These are phyloP conservation scores for Glaucidium brasilianum DNA, from an alignment of 2,113 vertebrate genomes.

Conservation along the genomic window DNA sequence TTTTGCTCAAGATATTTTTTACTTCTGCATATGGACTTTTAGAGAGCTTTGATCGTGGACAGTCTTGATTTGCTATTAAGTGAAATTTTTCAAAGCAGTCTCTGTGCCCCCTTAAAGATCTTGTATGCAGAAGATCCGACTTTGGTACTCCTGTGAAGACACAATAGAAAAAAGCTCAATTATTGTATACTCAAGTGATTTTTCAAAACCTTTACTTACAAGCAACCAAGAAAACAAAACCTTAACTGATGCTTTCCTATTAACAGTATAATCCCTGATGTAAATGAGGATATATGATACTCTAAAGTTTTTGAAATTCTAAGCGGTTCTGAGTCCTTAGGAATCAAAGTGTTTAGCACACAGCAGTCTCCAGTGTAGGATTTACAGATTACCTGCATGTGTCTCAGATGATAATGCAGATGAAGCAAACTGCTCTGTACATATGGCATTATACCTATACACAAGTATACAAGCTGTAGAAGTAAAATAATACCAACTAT, in stretches of 20 bases:
- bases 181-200: not conserved
- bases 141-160: constrained; percentile 74
- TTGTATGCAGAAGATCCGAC: constrained; percentile 84
- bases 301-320: not conserved
- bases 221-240: not conserved
- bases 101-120: constrained; percentile 91
- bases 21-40: constrained; percentile 91
- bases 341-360: not conserved
- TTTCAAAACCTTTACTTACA: not conserved
- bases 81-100: constrained; percentile 99
- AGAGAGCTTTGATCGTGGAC: constrained; percentile 85
- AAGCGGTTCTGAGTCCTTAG: not conserved
- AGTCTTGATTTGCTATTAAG: constrained; percentile 95
- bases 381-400: accelerated
- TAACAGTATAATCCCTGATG: not conserved
- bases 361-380: not conserved
- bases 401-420: not conserved
- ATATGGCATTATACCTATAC: not conserved
- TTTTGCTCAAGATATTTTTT: constrained; percentile 91
- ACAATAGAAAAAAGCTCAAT: not conserved
- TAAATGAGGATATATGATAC: not conserved
- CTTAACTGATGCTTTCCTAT: not conserved
- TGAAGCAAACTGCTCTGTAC: not conserved
- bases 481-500: not conserved
- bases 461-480: not conserved